Percentiles rank a stretch among this genome's conserved stretches.
Evolutionary conservation across 2,888 invertebrate species (phyloP).

Genomic region (Hydraecia micacea): DNA sequence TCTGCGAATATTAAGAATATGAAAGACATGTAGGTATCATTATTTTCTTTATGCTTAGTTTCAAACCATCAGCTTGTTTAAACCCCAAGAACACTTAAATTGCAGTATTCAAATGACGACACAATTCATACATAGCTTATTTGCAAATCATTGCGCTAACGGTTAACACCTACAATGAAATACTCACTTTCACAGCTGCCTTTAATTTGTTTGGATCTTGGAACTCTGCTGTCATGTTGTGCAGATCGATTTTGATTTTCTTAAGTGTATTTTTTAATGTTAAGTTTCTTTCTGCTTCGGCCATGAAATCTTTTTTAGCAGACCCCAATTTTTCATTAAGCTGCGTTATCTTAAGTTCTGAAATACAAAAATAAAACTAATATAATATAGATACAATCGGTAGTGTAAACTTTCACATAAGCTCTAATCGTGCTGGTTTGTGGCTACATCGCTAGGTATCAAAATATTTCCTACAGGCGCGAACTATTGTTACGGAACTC

Average conservation of each 20-base stretch:
- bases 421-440: conserved; percentile 5
- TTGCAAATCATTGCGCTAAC: conserved; percentile 11
- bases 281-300: conserved; percentile 91
- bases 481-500: conserved; percentile 14
- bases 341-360: conserved; percentile 94
- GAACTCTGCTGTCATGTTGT: conserved; percentile 94
- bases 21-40: background rate
- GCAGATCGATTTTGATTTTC: conserved; percentile 95
- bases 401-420: background rate
- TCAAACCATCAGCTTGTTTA: background rate
- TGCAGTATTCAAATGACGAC: conserved; percentile 3
- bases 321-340: conserved; percentile 94
- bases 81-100: background rate
- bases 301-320: conserved; percentile 92
- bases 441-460: conserved; percentile 4
- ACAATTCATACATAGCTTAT: conserved; percentile 13
- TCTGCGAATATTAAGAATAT: conserved; percentile 74
- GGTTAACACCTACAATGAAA: conserved; percentile 5
- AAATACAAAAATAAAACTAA: conserved; percentile 23
- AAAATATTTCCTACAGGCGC: conserved; percentile 7
- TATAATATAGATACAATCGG: background rate
- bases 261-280: conserved; percentile 92
- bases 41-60: background rate
- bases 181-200: conserved; percentile 88
- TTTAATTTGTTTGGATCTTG: conserved; percentile 93